A percentile compares a stretch with the other conserved stretches of the same genome.
Conservation (phyloP, 2,797 vertebrate species). For the Meda fulgida region DNA sequence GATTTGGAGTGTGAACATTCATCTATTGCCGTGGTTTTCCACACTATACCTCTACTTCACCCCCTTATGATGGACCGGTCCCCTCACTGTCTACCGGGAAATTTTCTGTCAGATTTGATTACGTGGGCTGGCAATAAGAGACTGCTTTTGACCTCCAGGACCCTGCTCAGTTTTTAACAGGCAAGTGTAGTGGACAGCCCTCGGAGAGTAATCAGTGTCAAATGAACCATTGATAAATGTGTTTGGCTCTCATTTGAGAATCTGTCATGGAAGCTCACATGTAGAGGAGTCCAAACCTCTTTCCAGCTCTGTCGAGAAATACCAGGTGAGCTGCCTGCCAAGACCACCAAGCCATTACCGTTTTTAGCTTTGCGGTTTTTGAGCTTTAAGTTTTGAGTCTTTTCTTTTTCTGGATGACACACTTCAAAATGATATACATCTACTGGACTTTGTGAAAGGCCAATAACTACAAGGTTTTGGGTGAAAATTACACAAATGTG, state of each 20-base stretch:
- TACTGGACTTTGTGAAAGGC: neutral
- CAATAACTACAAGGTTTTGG: neutral
- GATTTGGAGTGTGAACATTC: conserved; percentile 57
- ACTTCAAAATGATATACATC: neutral
- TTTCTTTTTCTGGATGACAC: conserved; percentile 4
- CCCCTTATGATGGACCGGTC: conserved; percentile 50
- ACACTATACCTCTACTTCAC: conserved; percentile 22
- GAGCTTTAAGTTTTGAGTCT: neutral
- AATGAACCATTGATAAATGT: conserved; percentile 61
- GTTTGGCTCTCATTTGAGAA: conserved; percentile 57
- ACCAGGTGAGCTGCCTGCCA: conserved; percentile 31
- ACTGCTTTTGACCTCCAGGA: conserved; percentile 58
- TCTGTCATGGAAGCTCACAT: conserved; percentile 51
- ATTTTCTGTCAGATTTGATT: conserved; percentile 63
- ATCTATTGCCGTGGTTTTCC: conserved; percentile 48
- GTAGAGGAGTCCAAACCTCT: conserved; percentile 26
- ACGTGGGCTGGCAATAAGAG: conserved; percentile 58
- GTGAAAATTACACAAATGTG: too few relatives aligned
- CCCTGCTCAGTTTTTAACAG: conserved; percentile 57
- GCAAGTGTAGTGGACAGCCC: conserved; percentile 57
- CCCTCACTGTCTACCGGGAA: conserved; percentile 45
- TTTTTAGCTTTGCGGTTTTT: conserved; percentile 27
- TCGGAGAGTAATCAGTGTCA: conserved; percentile 63
- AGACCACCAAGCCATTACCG: conserved; percentile 36
- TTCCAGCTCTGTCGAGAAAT: conserved; percentile 33